Base-by-base conservation (phyloP, 2,797 vertebrate genomes). In the Danio aesculapii region DNA sequence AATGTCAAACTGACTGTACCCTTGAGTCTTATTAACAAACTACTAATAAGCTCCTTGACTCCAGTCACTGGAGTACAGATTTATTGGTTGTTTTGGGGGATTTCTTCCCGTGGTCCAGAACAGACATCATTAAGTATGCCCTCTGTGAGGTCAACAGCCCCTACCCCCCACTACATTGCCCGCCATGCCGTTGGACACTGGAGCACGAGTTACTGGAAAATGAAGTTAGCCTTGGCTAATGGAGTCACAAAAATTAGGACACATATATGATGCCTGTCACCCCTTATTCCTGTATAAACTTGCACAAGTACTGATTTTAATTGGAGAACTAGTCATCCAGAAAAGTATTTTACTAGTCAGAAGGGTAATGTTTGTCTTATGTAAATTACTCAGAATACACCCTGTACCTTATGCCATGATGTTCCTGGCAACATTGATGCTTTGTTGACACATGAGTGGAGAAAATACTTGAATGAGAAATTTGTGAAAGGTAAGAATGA, bases 41-140 rank as follows among this genome's bases (percentile, higher is more conserved):
- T 83, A 82, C 75, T 90, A 91, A 92, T 93, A 93, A 89, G 88
- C 88, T 92, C 90, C 88, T 81, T 19, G 88, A 91, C 87, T 92
- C 85, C 84, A 83, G 78, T 21, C 39, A 68, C 73, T 67, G 67
- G 79, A 89, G 85, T 75, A 82, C 86, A 75, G 85, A 91, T 91
- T 91, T 92, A 92, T 92, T 90, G 89, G 86, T 89, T 85, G 84
- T 90, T 88, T 89, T 88, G 86, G 85, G 85, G 80, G 81, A 87
- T 89, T 88, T 77, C 86, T 87, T 85, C 87, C 78, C 53, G 41
- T 87, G 80, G 79, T 86, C 78, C 71, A 75, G 75, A 87, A 85
- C 62, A 67, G 67, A 47, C 74, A 70, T 52, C 68, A 75, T 80
- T 68, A 70, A 67, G 70, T 55, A 62, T 81, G 75, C 53, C 81